These are phyloP conservation scores for Apamea epomidion DNA, from an alignment of 2,888 invertebrate genomes.

Conservation along the genomic window DNA sequence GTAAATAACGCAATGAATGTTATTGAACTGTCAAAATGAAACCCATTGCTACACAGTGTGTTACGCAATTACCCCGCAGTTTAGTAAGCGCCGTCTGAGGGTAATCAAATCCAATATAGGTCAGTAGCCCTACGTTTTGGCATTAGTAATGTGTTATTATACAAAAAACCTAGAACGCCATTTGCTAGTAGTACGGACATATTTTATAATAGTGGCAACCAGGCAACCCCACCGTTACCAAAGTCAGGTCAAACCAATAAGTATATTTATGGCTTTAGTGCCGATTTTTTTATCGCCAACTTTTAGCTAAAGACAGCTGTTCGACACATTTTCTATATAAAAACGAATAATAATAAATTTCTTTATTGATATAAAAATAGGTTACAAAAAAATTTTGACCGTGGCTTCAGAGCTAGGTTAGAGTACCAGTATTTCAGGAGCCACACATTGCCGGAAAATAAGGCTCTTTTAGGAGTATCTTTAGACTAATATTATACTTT, in stretches of 20 bases:
- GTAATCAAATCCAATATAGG: background rate
- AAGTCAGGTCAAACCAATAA: background rate
- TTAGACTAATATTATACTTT: background rate
- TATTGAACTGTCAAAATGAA: too few species aligned
- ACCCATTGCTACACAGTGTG: too few species aligned
- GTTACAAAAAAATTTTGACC: too few species aligned
- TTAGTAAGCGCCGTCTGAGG: background rate
- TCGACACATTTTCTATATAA: too few species aligned
- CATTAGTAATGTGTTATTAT: background rate
- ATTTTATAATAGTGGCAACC: background rate
- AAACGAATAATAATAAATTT: too few species aligned
- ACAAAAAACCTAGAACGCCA: background rate
- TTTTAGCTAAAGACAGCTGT: background rate
- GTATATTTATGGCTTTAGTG: background rate
- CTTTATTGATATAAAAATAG: too few species aligned
- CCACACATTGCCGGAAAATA: background rate
- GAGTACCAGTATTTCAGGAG: too few species aligned
- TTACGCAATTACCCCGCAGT: too few species aligned
- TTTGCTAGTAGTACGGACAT: background rate
- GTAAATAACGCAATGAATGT: too few species aligned
- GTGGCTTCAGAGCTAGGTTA: too few species aligned
- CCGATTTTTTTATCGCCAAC: background rate
- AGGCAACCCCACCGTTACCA: background rate
- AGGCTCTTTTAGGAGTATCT: background rate
- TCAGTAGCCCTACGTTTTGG: background rate